These are phyloP conservation scores for Callinectes sapidus DNA, from an alignment of 2,888 invertebrate species.

Conservation along the genomic window DNA sequence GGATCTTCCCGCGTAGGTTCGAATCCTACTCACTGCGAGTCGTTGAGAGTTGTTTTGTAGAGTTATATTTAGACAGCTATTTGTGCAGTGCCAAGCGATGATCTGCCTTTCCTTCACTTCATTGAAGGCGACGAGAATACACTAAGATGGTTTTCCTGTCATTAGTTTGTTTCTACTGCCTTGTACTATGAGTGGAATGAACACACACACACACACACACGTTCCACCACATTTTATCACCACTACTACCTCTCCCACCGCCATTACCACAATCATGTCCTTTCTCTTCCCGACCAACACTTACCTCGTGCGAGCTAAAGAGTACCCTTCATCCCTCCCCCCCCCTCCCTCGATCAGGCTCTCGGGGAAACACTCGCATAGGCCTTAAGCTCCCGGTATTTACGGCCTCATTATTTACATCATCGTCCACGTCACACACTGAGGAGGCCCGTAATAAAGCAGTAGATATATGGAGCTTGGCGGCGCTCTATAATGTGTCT, in stretches of 20 bases:
- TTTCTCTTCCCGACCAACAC: neutral
- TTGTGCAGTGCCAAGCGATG: neutral
- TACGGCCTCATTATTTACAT: constrained; percentile 43
- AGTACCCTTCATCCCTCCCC: neutral
- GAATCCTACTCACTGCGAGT: constrained; percentile 68
- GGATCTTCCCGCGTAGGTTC: constrained; percentile 70
- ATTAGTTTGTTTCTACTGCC: neutral
- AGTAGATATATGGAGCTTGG: constrained; percentile 40
- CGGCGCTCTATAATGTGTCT: constrained; percentile 30
- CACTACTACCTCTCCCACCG: neutral
- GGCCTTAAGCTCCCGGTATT: constrained; percentile 23
- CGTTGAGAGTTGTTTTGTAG: neutral
- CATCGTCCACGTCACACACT: constrained; percentile 43
- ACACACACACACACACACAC: constrained; percentile 13
- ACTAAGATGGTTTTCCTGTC: neutral
- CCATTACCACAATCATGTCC: neutral
- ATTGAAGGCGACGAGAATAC: neutral
- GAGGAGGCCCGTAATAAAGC: constrained; percentile 38
- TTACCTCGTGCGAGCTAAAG: neutral
- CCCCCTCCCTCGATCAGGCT: neutral
- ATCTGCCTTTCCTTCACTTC: neutral
- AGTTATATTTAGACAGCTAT: neutral
- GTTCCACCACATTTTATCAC: neutral
- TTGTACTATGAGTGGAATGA: neutral
- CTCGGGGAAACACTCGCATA: constrained; percentile 9